Evolutionary conservation across 2,113 vertebrate species (phyloP), one percentile per base, ranked within the genome.

Genomic region (Aphyosemion australe): DNA sequence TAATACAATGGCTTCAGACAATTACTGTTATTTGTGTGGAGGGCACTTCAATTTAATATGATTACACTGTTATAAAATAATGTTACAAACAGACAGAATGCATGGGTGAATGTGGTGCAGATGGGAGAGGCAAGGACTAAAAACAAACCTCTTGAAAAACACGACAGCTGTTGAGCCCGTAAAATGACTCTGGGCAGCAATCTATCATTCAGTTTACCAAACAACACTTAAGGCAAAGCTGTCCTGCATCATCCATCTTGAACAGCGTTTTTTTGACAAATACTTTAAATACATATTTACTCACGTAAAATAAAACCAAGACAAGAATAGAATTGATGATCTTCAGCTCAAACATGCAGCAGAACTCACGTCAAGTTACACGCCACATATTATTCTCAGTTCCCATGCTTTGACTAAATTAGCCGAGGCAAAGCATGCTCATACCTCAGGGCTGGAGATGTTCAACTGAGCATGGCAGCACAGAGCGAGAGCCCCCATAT

Each of bases 31-130:
- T 87, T 82, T 82, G 69, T 47, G 60, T 80, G 51, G 43, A 89
- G 84, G 71, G 84, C 80, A 58, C 87, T 87, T 84, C 73, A 50
- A 45, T 83, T 80, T 78, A 51, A 86, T 85, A 78, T 63, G 64
- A 87, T 87, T 84, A 71, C 76, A 54, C 50, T 21, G 60, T 62
- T 34, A 19, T 78, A 69, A 86, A 87, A 83, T 83, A 67, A 18
- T 77, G 82, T 84, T 75, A 84, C 72, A 74, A 76, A 78, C 69
- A 21, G 7, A 16, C 31, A 59, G 56, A 53, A 63, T 67, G 59
- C 47, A 46, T 43, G 61, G 43, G 64, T 81, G 72, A 76, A 78
- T 79, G 61, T 5, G 21, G 41, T 37, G 64, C 66, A 47, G 18
- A 63, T 56, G 64, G 63, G 52, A 69, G 42, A 18, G 13, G 49